Evolutionary conservation across 2,113 vertebrate species (phyloP).

Genomic region (Campylorhamphus procurvoides): DNA sequence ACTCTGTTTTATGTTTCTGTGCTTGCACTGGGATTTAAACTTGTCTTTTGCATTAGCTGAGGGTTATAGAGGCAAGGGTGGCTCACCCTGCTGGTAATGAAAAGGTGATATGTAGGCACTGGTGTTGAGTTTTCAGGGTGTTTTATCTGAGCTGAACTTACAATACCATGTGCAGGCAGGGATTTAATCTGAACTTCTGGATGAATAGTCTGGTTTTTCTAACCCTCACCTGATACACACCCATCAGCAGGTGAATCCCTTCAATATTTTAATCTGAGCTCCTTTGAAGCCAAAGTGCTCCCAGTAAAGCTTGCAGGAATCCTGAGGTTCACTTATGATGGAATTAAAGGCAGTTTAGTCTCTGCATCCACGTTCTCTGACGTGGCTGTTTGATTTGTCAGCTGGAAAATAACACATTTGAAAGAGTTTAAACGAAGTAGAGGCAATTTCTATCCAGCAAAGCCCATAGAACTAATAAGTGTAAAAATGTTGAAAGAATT

Average conservation of each 20-base stretch:
- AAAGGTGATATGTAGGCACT: accelerated
- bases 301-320: background rate
- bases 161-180: accelerated
- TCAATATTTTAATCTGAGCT: accelerated
- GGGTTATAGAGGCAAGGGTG: background rate
- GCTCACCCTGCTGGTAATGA: background rate
- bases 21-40: background rate
- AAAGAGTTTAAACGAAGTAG: background rate
- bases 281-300: background rate
- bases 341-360: background rate
- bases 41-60: background rate
- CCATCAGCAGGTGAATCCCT: accelerated
- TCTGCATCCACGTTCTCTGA: background rate
- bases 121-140: background rate
- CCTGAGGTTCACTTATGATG: background rate
- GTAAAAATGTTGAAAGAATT: background rate
- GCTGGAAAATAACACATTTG: background rate
- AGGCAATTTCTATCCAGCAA: background rate
- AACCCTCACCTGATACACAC: background rate
- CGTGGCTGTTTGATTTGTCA: background rate
- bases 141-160: background rate
- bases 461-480: background rate
- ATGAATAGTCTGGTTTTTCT: background rate
- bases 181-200: background rate
- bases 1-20: background rate